phyloP scores from a whole-genome alignment of 1,140 invertebrate species.

The Drosophila ananassae region DNA sequence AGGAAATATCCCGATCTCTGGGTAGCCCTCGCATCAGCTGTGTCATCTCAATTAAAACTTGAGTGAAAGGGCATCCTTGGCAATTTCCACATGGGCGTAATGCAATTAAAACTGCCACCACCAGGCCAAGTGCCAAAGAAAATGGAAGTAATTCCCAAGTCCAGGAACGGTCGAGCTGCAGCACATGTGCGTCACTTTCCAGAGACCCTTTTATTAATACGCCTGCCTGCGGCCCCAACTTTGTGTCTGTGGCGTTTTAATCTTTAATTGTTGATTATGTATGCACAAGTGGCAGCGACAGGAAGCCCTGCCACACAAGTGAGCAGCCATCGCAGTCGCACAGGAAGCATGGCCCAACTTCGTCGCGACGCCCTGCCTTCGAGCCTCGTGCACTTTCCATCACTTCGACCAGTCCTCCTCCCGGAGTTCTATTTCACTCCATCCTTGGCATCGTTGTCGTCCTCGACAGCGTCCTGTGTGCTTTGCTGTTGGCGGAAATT shows the following conservation, averaged over 20 bases:
- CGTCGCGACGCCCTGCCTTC: neutral
- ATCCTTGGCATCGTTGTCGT: conserved; percentile 5
- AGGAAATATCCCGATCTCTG: conserved; percentile 36
- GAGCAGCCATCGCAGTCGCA: conserved; percentile 30
- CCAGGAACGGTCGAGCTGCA: conserved; percentile 27
- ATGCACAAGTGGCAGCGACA: conserved; percentile 52
- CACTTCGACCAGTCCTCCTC: conserved; percentile 9
- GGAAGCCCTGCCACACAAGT: conserved; percentile 41
- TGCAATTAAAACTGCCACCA: conserved; percentile 70
- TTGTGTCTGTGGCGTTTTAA: conserved; percentile 55
- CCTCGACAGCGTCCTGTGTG: conserved; percentile 42
- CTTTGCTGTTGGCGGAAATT: conserved; percentile 71
- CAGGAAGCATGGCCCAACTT: conserved; percentile 53
- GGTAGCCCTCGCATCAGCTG: conserved; percentile 54
- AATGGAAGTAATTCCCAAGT: conserved; percentile 40
- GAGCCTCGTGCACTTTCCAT: conserved; percentile 13
- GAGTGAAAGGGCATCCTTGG: conserved; percentile 17
- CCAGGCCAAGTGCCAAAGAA: conserved; percentile 29
- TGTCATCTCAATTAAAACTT: conserved; percentile 75
- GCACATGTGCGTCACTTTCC: conserved; percentile 21
- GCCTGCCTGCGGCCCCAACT: conserved; percentile 33
- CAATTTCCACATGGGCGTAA: conserved; percentile 66
- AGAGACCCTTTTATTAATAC: conserved; percentile 55
- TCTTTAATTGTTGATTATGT: conserved; percentile 76
- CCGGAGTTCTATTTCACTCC: conserved; percentile 30